Conservation (phyloP, 1,140 invertebrate genomes). For the Drosophila dunni region DNA sequence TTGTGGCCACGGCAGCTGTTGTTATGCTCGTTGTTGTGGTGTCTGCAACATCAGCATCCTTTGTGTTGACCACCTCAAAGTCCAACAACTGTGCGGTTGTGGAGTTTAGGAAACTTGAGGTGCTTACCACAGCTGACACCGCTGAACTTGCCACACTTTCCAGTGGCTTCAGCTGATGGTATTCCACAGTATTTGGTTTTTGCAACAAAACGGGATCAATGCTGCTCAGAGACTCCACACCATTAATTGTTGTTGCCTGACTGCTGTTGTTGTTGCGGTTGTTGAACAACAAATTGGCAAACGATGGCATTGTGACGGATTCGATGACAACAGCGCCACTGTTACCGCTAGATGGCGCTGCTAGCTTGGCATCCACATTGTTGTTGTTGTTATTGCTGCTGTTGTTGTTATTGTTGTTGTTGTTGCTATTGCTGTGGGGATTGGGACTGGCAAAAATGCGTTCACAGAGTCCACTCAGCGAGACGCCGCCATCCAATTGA, state of each 20-base stretch:
- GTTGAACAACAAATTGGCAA: conserved; percentile 69
- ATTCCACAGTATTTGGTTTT: conserved; percentile 42
- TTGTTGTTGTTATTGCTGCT: conserved; percentile 53
- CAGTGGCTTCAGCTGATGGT: conserved; percentile 72
- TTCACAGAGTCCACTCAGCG: conserved; percentile 72
- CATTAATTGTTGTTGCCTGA: conserved; percentile 18
- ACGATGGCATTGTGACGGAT: conserved; percentile 72
- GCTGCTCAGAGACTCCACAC: not conserved
- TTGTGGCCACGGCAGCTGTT: not conserved
- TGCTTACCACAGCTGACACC: conserved; percentile 31
- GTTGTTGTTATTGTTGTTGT: conserved; percentile 41
- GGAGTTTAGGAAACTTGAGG: conserved; percentile 60
- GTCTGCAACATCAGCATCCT: conserved; percentile 35
- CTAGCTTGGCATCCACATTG: conserved; percentile 53
- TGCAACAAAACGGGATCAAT: conserved; percentile 31
- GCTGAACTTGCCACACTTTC: conserved; percentile 38
- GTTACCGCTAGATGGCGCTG: conserved; percentile 21
- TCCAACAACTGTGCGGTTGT: conserved; percentile 62
- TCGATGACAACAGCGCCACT: conserved; percentile 53
- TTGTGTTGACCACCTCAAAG: conserved; percentile 51
- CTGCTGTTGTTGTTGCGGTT: conserved; percentile 32
- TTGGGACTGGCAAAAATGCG: conserved; percentile 75
- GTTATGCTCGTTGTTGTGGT: conserved; percentile 41
- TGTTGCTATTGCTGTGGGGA: conserved; percentile 61
- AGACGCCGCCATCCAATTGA: conserved; percentile 71